Percentiles rank a stretch among this genome's conserved stretches.
Conservation (phyloP, 2,113 vertebrate genomes). For the Baryphthengus martii region DNA sequence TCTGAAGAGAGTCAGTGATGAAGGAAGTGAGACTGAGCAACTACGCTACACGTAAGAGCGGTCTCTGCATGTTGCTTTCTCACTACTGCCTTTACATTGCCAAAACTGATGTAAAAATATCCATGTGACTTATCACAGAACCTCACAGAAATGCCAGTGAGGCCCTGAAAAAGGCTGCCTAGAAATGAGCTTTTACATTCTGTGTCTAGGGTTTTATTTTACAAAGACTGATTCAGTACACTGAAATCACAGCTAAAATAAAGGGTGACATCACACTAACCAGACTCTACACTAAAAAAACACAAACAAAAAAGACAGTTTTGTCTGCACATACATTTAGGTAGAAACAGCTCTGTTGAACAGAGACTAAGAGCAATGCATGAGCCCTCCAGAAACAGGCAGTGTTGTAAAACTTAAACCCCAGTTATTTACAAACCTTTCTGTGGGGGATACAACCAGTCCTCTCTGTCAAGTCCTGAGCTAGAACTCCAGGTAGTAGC, state of each 20-base stretch:
- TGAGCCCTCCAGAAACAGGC: fast-evolving
- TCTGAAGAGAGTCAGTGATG: neutral
- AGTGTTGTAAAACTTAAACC: neutral
- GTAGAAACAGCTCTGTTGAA: neutral
- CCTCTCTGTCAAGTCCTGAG: neutral
- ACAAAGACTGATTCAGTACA: too few species aligned
- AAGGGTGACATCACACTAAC: neutral
- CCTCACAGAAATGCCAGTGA: neutral
- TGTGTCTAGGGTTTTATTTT: neutral
- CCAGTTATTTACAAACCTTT: neutral
- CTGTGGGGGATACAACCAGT: neutral
- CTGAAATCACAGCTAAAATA: neutral
- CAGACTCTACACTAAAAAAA: neutral
- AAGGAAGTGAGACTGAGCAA: neutral
- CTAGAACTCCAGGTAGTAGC: neutral
- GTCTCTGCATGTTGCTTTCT: neutral
- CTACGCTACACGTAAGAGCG: neutral
- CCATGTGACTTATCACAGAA: neutral
- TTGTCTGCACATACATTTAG: neutral
- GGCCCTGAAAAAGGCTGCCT: neutral
- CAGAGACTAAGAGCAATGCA: neutral
- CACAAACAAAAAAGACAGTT: neutral
- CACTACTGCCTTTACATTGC: neutral
- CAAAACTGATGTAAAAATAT: neutral
- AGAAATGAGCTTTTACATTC: neutral